A percentile compares a stretch with the other conserved stretches of the same genome.
Evolutionary conservation across 2,797 vertebrate genomes (phyloP).

Genomic region (Tadarida brasiliensis): DNA sequence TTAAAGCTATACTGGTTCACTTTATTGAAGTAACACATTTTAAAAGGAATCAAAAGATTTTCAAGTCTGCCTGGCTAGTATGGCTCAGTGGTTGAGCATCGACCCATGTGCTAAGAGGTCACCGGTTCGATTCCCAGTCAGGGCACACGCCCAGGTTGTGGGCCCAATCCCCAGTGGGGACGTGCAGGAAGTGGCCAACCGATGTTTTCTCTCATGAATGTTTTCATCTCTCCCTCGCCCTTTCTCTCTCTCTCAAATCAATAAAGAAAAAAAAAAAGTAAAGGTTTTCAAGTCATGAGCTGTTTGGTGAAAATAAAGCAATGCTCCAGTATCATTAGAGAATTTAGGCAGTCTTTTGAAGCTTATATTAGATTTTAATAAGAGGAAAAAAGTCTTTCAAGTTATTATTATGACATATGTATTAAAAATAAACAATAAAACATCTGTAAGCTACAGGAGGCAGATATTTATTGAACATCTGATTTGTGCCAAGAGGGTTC

Average conservation of each 20-base stretch:
- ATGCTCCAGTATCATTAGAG: background rate
- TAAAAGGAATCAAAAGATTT: slow-evolving; percentile 13
- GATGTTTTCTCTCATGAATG: background rate
- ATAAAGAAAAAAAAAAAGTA: background rate
- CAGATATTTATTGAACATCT: background rate
- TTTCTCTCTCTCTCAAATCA: background rate
- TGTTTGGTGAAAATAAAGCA: slow-evolving; percentile 35
- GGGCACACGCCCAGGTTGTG: background rate
- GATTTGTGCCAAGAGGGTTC: background rate
- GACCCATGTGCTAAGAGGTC: background rate
- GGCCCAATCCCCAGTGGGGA: background rate
- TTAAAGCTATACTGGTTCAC: background rate
- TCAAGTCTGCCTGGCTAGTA: background rate
- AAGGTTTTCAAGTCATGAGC: background rate
- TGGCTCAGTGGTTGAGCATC: background rate
- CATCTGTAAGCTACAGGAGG: background rate
- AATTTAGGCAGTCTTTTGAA: background rate
- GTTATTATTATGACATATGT: background rate
- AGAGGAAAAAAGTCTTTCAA: background rate
- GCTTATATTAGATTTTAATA: background rate
- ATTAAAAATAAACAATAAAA: background rate
- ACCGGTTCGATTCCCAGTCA: background rate
- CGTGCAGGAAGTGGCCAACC: background rate
- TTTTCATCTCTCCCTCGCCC: background rate
- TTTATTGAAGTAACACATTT: background rate